phyloP scores from a whole-genome alignment of 2,888 invertebrate species.

The Nycteola revayana region DNA sequence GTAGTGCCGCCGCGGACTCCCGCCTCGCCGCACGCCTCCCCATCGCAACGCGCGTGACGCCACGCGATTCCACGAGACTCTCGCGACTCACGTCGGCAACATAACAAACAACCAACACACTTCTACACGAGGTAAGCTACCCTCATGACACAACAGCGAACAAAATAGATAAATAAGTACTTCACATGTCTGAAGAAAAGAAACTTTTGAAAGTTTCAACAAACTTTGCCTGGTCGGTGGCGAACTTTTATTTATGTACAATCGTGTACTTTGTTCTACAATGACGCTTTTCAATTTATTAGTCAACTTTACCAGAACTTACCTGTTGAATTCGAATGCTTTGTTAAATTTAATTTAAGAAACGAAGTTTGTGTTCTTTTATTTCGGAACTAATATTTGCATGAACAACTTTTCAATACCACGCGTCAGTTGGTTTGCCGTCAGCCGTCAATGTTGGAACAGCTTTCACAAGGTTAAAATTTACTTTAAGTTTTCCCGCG shows the following conservation, averaged over 20 bases:
- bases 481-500: no score
- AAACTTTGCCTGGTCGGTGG: not conserved
- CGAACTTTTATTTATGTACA: not conserved
- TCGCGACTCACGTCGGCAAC: constrained; percentile 5
- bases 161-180: no score
- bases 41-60: constrained; percentile 28
- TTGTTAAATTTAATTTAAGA: constrained; percentile 30
- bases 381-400: constrained; percentile 21
- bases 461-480: no score
- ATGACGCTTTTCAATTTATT: not conserved
- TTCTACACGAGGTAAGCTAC: constrained; percentile 21
- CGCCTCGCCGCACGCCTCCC: constrained; percentile 63
- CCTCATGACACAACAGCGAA: not conserved
- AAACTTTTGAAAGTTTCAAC: constrained; percentile 1
- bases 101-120: constrained; percentile 20
- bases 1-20: constrained; percentile 69
- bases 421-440: constrained; percentile 4
- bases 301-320: constrained; percentile 25
- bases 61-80: constrained; percentile 24
- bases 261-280: not conserved
- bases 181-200: no score
- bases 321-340: constrained; percentile 54
- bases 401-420: constrained; percentile 24
- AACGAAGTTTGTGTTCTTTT: constrained; percentile 29
- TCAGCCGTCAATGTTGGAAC: not conserved